Conservation (phyloP, 2,113 vertebrate genomes). For the Microcebus murinus region DNA sequence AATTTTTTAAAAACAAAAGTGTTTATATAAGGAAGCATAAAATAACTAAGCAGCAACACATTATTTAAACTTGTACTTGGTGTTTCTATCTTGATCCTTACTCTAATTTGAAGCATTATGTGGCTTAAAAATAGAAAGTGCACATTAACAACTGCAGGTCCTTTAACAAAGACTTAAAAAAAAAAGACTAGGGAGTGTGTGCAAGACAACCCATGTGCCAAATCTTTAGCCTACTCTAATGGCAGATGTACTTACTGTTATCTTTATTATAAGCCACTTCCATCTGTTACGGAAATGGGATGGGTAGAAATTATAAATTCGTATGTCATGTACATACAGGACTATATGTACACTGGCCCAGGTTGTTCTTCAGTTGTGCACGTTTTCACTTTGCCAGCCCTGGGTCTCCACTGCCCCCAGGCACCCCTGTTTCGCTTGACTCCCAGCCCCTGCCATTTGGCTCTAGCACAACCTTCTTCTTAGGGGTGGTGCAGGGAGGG, state of each 20-base stretch:
- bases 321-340: background rate
- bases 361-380: background rate
- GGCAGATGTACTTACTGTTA: background rate
- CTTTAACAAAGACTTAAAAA: background rate
- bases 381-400: background rate
- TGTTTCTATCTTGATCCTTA: conserved; percentile 1
- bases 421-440: fast-evolving
- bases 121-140: background rate
- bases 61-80: background rate
- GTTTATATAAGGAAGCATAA: background rate
- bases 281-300: background rate
- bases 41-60: background rate
- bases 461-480: background rate
- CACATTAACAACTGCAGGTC: background rate
- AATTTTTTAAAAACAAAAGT: background rate
- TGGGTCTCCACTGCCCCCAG: background rate
- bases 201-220: background rate
- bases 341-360: no score
- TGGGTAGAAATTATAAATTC: background rate
- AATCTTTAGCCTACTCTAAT: background rate
- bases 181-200: background rate
- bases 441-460: background rate
- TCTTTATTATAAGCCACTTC: background rate
- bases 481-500: no score
- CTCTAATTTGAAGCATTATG: background rate